Evolutionary conservation across 2,113 vertebrate genomes (phyloP).

Genomic region (Pagrus major): DNA sequence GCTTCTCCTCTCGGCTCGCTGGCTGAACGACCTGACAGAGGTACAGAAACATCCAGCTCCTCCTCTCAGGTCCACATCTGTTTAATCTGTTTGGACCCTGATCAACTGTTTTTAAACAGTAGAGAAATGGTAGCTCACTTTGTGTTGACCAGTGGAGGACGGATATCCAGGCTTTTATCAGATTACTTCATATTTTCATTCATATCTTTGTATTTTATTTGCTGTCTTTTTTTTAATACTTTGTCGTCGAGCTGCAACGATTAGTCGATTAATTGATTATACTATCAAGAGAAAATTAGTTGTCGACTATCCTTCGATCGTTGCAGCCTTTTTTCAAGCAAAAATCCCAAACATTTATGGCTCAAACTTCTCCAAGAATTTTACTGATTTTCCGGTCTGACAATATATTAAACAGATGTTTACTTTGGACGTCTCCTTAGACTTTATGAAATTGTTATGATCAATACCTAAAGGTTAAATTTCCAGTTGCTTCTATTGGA

Average conservation of each 20-base stretch:
- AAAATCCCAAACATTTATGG: background rate
- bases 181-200: no score
- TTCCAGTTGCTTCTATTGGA: background rate
- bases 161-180: no score
- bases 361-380: background rate
- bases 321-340: background rate
- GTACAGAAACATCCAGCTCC: slow-evolving; percentile 19
- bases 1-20: slow-evolving; percentile 60
- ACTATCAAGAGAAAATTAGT: background rate
- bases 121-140: background rate
- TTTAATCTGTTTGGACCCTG: slow-evolving; percentile 11
- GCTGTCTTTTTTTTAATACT: no score
- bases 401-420: background rate
- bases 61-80: background rate
- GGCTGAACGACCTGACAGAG: slow-evolving; percentile 65
- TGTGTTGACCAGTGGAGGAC: background rate
- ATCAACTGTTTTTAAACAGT: background rate
- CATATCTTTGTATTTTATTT: no score
- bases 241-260: background rate
- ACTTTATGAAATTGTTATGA: background rate
- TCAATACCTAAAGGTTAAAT: background rate
- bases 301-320: background rate
- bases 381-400: background rate
- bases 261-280: background rate
- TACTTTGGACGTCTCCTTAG: background rate